Percentiles rank a stretch among this genome's conserved stretches.
These are phyloP conservation scores for Manacus vitellinus DNA, from an alignment of 2,113 vertebrate genomes.

Conservation along the genomic window DNA sequence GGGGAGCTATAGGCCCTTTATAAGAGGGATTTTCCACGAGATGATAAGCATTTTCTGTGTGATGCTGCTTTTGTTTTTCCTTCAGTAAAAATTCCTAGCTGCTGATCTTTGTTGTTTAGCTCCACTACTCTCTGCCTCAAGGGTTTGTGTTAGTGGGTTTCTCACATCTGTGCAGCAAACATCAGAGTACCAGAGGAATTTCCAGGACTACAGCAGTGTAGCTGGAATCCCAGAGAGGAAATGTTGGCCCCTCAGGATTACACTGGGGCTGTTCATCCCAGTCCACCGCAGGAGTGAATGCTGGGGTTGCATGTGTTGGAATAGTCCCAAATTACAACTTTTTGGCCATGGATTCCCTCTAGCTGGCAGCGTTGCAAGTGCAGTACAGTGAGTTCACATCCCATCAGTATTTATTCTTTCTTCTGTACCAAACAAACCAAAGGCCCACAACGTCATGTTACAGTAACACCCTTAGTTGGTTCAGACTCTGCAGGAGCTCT, in stretches of 20 bases:
- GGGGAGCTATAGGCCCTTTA: background rate
- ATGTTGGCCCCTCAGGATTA: accelerated
- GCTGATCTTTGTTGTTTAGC: background rate
- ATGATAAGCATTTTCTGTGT: background rate
- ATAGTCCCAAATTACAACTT: background rate
- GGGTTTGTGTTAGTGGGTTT: background rate
- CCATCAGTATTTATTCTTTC: background rate
- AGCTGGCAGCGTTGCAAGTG: background rate
- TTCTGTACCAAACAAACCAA: background rate
- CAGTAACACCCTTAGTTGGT: background rate
- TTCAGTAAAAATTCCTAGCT: background rate
- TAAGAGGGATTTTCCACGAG: background rate
- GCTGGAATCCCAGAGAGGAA: background rate
- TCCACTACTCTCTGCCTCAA: background rate
- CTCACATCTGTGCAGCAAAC: background rate
- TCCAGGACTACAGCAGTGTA: background rate
- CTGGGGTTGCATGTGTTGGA: background rate
- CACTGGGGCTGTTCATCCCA: background rate
- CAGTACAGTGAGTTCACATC: background rate
- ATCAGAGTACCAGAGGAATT: background rate
- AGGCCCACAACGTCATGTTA: background rate
- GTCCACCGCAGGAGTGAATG: background rate
- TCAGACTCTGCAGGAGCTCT: background rate
- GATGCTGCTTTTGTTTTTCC: background rate
- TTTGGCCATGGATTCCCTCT: background rate